Base-by-base conservation (phyloP, 2,113 vertebrate genomes). In the Podarcis cretensis region DNA sequence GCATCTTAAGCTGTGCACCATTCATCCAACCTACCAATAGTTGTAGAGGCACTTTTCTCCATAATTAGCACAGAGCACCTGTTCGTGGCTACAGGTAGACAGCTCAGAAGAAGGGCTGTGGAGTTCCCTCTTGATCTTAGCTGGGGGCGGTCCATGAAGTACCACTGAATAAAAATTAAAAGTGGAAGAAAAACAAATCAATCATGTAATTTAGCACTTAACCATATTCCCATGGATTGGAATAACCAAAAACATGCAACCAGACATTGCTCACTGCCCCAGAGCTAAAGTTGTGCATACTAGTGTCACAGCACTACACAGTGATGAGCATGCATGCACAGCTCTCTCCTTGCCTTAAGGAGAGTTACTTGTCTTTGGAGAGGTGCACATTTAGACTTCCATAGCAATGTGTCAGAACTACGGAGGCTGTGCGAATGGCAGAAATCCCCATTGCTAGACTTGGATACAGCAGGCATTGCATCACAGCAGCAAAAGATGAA, bases 1-100 rank as follows among this genome's bases (percentile, higher is more conserved):
- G 30, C 35, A 69, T 23, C 14, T 71, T 16, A 18, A 48, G 14
- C 30, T 6, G 0, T 43, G 66, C 57, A 21, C 12, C 3, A 5
- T 1, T 0, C 0, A 40, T 59, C 37, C 30, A 40, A 96, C 97
- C 89, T 95, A 99, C 99, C 99, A 99, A 97, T 98, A 99, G 97
- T 98, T 99, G 98, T 99, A 99, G 98, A 99, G 98, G 99, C 98
- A 99, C 98, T 99, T 99, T 97, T 99, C 98, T 97, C 97, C 97
- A 59, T 98, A 99, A 95, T 96, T 97, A 94, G 98, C 97, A 87
- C 96, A 97, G 48, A 98, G 97, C 96, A 97, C 97, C 96, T 98
- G 97, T 94, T 99, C 97, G 3, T 98, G 98, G 95, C 97, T 98
- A 92, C 99, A 99, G 94, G 98, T 98, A 0, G 98, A 98, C 89